Evolutionary conservation across 2,888 invertebrate species (phyloP).

Genomic region (Dynastes maya): DNA sequence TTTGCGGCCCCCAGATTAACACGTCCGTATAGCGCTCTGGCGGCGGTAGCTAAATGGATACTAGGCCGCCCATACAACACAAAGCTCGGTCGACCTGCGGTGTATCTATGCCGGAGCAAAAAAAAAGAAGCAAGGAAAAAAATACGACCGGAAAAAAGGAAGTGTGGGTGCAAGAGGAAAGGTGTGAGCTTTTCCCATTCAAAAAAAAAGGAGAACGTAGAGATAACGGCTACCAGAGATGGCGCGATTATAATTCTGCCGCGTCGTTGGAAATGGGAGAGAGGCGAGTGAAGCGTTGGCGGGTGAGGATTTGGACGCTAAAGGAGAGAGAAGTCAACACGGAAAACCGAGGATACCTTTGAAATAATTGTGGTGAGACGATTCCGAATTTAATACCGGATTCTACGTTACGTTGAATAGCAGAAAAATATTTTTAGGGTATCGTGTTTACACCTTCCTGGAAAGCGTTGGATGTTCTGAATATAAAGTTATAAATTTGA

Average conservation of each 20-base stretch:
- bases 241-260: conserved; percentile 36
- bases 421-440: background rate
- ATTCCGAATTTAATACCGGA: background rate
- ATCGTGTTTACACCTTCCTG: background rate
- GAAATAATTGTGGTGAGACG: conserved; percentile 41
- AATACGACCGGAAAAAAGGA: conserved; percentile 10
- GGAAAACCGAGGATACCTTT: conserved; percentile 27
- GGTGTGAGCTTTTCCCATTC: conserved; percentile 12
- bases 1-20: conserved; percentile 57
- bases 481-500: no score
- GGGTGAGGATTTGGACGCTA: no score
- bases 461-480: background rate
- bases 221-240: conserved; percentile 40
- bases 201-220: background rate
- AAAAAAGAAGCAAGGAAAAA: conserved; percentile 13
- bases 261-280: background rate
- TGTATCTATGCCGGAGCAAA: background rate
- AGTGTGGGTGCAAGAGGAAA: background rate
- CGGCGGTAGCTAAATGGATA: conserved; percentile 25
- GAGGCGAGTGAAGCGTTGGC: background rate
- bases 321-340: conserved; percentile 10
- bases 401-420: conserved; percentile 23
- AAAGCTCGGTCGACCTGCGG: conserved; percentile 28
- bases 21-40: conserved; percentile 41
- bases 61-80: background rate